Conservation (phyloP, 1,140 invertebrate species). For the Tyrophagus putrescentiae region DNA sequence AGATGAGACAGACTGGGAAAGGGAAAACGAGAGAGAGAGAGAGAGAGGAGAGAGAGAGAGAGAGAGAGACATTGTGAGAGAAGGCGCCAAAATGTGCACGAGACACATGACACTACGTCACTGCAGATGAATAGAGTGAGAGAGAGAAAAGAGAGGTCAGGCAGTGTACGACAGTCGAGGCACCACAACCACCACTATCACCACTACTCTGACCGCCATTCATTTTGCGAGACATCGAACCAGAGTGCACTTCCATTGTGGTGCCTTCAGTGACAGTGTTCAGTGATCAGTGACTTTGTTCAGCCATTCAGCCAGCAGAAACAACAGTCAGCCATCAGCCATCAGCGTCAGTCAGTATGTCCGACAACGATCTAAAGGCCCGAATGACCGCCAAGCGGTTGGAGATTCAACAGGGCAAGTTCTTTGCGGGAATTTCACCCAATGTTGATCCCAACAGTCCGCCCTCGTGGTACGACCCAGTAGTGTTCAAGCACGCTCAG, state of each 20-base stretch:
- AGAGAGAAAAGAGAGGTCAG: too few species aligned
- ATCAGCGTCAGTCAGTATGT: neutral
- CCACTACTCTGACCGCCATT: too few species aligned
- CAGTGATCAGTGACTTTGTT: neutral
- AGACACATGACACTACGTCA: too few species aligned
- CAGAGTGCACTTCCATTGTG: neutral
- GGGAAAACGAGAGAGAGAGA: too few species aligned
- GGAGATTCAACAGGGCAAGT: neutral
- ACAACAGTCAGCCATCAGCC: neutral
- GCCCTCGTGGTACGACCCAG: conserved; percentile 20
- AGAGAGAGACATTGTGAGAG: too few species aligned
- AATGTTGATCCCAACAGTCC: neutral
- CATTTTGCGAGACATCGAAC: too few species aligned
- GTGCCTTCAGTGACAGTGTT: neutral
- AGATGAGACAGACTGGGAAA: too few species aligned
- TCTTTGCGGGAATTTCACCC: neutral
- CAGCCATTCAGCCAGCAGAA: neutral
- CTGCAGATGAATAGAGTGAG: too few species aligned
- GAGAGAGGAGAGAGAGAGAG: too few species aligned
- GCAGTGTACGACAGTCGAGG: too few species aligned
- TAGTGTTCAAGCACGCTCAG: conserved; percentile 18
- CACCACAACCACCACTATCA: too few species aligned
- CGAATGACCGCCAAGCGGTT: conserved; percentile 40
- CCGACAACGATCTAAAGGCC: neutral
- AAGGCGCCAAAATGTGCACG: too few species aligned